Evolutionary conservation across 2,797 vertebrate genomes (phyloP).

Genomic region (Syngnathus rostellatus): DNA sequence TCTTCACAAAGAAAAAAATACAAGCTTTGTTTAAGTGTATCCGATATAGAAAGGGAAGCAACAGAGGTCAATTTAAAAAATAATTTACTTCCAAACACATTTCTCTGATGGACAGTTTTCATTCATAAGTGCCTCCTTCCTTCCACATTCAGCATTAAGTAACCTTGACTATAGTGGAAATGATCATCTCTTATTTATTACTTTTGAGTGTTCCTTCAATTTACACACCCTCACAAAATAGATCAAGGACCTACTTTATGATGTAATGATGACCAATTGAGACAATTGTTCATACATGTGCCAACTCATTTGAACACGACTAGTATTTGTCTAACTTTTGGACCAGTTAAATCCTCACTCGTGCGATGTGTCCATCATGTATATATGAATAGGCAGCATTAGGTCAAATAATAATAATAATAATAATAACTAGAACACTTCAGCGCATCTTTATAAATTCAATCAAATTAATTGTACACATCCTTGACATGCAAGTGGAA

Average conservation of each 20-base stretch:
- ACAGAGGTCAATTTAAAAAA: not conserved
- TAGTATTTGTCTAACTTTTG: conserved; percentile 36
- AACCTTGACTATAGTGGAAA: not conserved
- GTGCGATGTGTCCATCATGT: conserved; percentile 38
- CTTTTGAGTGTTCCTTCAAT: conserved; percentile 1
- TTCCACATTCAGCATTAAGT: not conserved
- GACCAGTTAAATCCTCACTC: conserved; percentile 45
- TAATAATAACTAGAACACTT: too few species aligned
- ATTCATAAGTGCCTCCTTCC: not conserved
- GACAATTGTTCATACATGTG: conserved; percentile 36
- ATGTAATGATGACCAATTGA: conserved; percentile 26
- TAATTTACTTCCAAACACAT: not conserved
- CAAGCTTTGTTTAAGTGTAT: not conserved
- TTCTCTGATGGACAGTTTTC: not conserved
- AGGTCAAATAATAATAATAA: conserved; percentile 17
- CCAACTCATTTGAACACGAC: conserved; percentile 50
- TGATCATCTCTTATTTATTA: conserved; percentile 2
- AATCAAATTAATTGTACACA: not conserved
- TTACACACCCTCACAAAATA: not conserved
- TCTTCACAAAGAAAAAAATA: not conserved
- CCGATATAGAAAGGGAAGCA: not conserved
- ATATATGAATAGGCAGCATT: conserved; percentile 45
- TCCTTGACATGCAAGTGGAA: not conserved
- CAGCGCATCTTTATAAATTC: not conserved
- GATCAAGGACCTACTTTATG: conserved; percentile 8